A percentile compares a stretch with the other conserved stretches of the same genome.
These are phyloP conservation scores for Piprites chloris DNA, from an alignment of 2,113 vertebrate species.

Conservation along the genomic window DNA sequence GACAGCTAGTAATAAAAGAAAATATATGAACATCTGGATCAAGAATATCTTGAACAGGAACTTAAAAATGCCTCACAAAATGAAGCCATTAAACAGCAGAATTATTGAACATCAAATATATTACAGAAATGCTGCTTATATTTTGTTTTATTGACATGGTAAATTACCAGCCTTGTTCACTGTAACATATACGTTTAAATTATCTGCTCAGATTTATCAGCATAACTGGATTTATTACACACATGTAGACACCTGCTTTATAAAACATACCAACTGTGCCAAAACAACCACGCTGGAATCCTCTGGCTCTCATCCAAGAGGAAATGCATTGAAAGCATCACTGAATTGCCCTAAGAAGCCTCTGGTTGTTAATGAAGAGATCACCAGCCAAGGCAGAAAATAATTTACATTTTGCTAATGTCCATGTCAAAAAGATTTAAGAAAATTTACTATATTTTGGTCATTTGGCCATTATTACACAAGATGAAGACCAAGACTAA, in stretches of 20 bases:
- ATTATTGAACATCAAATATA: neutral
- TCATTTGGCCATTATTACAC: neutral
- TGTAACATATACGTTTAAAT: neutral
- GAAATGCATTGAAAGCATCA: neutral
- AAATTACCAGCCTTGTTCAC: neutral
- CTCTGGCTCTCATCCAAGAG: constrained; percentile 10
- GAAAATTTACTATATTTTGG: neutral
- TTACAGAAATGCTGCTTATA: neutral
- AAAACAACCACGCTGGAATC: neutral
- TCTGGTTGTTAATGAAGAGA: neutral
- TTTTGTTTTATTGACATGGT: neutral
- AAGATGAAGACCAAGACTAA: neutral
- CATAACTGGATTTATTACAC: neutral
- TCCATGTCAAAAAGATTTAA: neutral
- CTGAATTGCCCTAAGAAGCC: neutral
- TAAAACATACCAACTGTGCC: neutral
- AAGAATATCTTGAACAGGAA: neutral
- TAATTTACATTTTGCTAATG: neutral
- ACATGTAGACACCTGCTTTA: constrained; percentile 4
- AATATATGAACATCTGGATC: neutral
- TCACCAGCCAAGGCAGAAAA: neutral
- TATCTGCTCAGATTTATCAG: neutral
- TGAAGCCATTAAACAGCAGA: neutral
- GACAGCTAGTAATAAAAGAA: neutral
- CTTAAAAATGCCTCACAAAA: neutral